Percentiles rank a stretch among this genome's conserved stretches.
phyloP scores from a whole-genome alignment of 2,113 vertebrate genomes.

The Ageneiosus marmoratus region DNA sequence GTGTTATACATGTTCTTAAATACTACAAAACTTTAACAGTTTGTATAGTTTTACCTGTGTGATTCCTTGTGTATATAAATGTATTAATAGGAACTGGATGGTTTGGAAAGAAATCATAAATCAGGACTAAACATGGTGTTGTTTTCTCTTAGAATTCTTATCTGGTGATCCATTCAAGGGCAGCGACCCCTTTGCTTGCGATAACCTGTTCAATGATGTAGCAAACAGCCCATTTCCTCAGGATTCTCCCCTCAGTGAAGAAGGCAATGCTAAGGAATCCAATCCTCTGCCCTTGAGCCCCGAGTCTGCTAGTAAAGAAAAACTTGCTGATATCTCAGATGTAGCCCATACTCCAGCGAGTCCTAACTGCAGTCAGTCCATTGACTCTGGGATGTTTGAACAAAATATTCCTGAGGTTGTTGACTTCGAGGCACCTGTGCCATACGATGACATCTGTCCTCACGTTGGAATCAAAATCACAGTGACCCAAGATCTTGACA shows the following conservation, averaged over 20 bases:
- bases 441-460: conserved; percentile 1
- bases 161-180: conserved; percentile 94
- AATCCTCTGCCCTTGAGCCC: not conserved
- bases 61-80: not conserved
- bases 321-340: conserved; percentile 7
- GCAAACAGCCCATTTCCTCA: conserved; percentile 62
- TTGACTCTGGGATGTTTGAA: conserved; percentile 40
- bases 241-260: conserved; percentile 24
- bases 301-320: conserved; percentile 7
- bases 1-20: not conserved
- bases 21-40: not conserved
- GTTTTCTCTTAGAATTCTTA: conserved; percentile 77
- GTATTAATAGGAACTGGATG: not conserved
- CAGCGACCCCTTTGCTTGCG: conserved; percentile 90
- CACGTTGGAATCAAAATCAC: conserved; percentile 8
- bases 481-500: conserved; percentile 14
- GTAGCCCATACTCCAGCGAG: not conserved
- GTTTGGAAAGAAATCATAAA: not conserved
- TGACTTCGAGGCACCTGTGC: conserved; percentile 19
- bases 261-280: conserved; percentile 13
- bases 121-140: conserved; percentile 13
- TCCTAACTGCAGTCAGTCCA: conserved; percentile 29
- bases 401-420: conserved; percentile 1
- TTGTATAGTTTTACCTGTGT: not conserved
- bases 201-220: conserved; percentile 80